Evolutionary conservation across 2,888 invertebrate genomes (phyloP).

Genomic region (Lepas anatifera): DNA sequence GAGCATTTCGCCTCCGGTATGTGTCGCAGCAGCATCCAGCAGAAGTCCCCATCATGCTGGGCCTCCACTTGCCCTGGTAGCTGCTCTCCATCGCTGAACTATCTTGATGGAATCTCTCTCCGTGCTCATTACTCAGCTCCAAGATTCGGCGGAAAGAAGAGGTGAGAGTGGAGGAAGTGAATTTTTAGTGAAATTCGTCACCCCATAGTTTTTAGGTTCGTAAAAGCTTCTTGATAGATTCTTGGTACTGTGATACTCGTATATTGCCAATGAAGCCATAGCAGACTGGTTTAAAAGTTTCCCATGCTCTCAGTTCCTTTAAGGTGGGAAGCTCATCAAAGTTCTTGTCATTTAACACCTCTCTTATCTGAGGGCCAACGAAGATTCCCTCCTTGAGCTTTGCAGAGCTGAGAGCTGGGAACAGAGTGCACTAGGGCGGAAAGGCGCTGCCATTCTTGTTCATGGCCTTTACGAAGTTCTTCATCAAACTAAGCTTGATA

Average conservation of each 20-base stretch:
- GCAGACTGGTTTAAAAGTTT: neutral
- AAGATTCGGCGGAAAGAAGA: neutral
- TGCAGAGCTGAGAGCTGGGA: no score
- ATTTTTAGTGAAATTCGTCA: neutral
- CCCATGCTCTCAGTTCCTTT: no score
- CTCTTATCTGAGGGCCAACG: no score
- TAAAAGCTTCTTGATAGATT: neutral
- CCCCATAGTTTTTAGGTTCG: neutral
- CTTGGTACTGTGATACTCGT: neutral
- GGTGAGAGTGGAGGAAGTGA: neutral
- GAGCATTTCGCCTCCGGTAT: slow-evolving; percentile 17
- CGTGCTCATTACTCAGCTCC: neutral
- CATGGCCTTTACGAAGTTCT: no score
- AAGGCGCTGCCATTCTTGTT: no score
- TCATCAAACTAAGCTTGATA: no score
- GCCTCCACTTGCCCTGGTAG: slow-evolving; percentile 18
- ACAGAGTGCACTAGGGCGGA: no score
- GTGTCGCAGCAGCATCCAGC: slow-evolving; percentile 17
- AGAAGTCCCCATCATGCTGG: slow-evolving; percentile 18
- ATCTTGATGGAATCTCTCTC: neutral
- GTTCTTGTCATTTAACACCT: no score
- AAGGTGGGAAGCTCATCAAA: no score
- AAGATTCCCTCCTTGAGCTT: no score
- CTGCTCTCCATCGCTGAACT: neutral
- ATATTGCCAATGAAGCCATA: neutral